Percentiles rank a stretch among this genome's conserved stretches.
phyloP scores from a whole-genome alignment of 2,888 invertebrate species.

The Chydorus sphaericus region DNA sequence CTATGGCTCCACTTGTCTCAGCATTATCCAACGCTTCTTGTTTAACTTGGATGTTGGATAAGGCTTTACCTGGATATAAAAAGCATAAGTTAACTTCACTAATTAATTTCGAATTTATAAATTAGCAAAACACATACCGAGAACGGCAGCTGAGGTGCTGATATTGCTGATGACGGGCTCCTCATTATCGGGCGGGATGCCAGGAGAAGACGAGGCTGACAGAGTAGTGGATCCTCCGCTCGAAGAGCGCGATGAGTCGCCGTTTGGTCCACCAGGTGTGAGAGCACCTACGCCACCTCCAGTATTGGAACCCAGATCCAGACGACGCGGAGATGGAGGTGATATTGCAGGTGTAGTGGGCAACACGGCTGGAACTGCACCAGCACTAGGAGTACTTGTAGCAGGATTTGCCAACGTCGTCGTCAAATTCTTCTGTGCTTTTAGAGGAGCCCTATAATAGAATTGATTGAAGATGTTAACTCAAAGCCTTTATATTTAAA shows the following conservation, averaged over 20 bases:
- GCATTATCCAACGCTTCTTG: constrained; percentile 11
- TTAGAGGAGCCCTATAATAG: constrained; percentile 33
- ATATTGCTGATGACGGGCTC: too few relatives aligned
- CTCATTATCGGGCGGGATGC: constrained; percentile 43
- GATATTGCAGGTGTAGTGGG: constrained; percentile 21
- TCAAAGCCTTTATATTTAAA: constrained; percentile 2
- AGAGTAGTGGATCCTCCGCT: constrained; percentile 69
- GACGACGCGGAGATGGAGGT: constrained; percentile 20
- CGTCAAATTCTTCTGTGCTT: constrained; percentile 46
- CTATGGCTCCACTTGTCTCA: background rate
- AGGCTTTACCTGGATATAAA: background rate
- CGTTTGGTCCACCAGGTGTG: constrained; percentile 14
- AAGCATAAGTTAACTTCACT: background rate
- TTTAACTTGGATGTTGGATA: constrained; percentile 12
- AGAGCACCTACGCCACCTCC: too few relatives aligned
- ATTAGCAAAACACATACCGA: background rate
- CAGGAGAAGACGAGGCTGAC: constrained; percentile 71
- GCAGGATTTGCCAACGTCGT: constrained; percentile 22
- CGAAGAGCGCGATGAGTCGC: constrained; percentile 21
- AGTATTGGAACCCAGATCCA: constrained; percentile 14
- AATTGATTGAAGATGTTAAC: background rate
- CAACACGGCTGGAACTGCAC: constrained; percentile 23
- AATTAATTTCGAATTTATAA: too few relatives aligned
- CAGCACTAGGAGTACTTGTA: constrained; percentile 9
- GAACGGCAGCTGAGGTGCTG: constrained; percentile 23